Conservation (phyloP, 1,140 invertebrate genomes). For the Asobara japonica region DNA sequence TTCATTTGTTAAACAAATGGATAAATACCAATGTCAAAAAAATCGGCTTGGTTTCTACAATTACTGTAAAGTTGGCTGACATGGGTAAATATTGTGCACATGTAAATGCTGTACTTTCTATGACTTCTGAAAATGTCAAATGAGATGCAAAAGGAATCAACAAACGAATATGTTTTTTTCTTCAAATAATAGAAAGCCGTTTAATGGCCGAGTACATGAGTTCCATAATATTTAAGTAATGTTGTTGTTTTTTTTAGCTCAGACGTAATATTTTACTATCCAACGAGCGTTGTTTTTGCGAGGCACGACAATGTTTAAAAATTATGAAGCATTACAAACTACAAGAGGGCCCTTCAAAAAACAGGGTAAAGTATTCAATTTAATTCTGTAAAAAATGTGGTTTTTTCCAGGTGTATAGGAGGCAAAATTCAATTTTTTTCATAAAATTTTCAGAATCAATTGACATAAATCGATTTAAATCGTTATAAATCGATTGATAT, state of each 20-base stretch:
- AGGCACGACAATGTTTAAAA: constrained; percentile 8
- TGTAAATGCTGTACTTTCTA: neutral
- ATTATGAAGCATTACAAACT: constrained; percentile 11
- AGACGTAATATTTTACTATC: neutral
- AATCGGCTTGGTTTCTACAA: neutral
- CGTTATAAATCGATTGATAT: neutral
- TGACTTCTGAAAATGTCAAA: neutral
- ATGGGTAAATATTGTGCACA: neutral
- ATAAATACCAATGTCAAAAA: neutral
- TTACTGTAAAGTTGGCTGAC: neutral
- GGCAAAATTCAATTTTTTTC: neutral
- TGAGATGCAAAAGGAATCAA: neutral
- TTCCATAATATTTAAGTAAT: neutral
- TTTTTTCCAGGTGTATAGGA: neutral
- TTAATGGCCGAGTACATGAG: neutral
- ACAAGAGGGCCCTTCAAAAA: neutral
- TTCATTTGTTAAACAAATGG: too few species aligned
- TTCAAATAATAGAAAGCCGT: neutral
- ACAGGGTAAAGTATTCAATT: neutral
- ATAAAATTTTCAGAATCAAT: too few species aligned
- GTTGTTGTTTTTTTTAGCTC: neutral
- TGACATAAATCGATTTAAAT: too few species aligned
- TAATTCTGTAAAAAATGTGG: neutral
- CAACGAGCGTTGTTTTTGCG: constrained; percentile 6
- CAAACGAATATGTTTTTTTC: neutral